phyloP scores from a whole-genome alignment of 1,140 invertebrate genomes.

The Camponotus floridanus region DNA sequence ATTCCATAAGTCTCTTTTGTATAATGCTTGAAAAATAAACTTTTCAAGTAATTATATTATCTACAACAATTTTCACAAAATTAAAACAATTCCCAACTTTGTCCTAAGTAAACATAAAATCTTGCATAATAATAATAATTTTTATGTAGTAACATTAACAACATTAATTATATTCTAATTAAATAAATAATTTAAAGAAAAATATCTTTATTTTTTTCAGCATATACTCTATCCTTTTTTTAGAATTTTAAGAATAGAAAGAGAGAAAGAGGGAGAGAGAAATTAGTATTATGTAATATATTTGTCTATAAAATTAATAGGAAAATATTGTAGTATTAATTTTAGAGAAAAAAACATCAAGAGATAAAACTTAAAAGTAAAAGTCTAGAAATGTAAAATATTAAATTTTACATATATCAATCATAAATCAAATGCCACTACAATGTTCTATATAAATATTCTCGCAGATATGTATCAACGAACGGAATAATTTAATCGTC shows the following conservation, averaged over 20 bases:
- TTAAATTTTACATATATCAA: background rate
- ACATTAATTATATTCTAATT: background rate
- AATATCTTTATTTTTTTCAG: background rate
- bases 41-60: conserved; percentile 11
- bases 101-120: background rate
- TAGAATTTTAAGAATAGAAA: background rate
- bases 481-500: conserved; percentile 44
- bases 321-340: background rate
- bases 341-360: background rate
- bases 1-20: conserved; percentile 18
- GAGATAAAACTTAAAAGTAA: background rate
- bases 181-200: background rate
- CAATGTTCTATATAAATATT: background rate
- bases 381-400: background rate
- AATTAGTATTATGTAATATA: background rate
- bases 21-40: background rate
- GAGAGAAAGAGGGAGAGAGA: too few relatives aligned
- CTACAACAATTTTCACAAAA: background rate
- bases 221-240: background rate
- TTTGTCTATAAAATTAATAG: background rate
- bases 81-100: background rate
- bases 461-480: background rate
- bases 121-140: background rate
- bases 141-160: background rate
- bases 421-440: conserved; percentile 4